Evolutionary conservation across 2,888 invertebrate genomes (phyloP).

Genomic region (Lymantria monacha): DNA sequence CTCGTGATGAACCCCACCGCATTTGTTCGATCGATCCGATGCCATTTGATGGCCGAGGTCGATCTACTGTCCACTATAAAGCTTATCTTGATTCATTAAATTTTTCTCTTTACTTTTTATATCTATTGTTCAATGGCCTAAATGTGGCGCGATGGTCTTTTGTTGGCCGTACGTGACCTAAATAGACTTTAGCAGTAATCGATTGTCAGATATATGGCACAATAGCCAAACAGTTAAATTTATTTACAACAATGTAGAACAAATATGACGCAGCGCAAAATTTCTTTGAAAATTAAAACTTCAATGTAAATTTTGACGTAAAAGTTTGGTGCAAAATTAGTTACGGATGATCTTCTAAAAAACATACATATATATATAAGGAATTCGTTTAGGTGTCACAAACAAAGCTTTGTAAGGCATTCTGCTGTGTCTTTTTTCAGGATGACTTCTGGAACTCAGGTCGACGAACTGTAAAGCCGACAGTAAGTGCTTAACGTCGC

Average conservation of each 20-base stretch:
- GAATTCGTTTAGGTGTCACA: conserved; percentile 32
- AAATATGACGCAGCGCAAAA: conserved; percentile 38
- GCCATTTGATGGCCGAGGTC: conserved; percentile 79
- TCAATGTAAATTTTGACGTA: conserved; percentile 37
- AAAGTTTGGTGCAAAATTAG: conserved; percentile 38
- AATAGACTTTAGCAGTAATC: conserved; percentile 65
- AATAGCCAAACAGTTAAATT: conserved; percentile 49
- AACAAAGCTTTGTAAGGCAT: conserved; percentile 58
- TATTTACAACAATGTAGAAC: conserved; percentile 42
- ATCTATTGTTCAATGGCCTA: conserved; percentile 60
- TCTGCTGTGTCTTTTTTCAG: conserved; percentile 58
- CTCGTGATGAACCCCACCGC: conserved; percentile 59
- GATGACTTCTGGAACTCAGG: conserved; percentile 62
- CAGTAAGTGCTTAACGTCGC: conserved; percentile 76
- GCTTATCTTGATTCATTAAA: conserved; percentile 78
- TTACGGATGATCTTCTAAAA: conserved; percentile 32
- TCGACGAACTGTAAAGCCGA: conserved; percentile 79
- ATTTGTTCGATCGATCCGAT: conserved; percentile 67
- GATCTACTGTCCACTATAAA: conserved; percentile 71
- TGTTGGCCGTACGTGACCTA: conserved; percentile 69
- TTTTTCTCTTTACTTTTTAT: conserved; percentile 55
- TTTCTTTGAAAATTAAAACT: conserved; percentile 26
- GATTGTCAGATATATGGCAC: conserved; percentile 52
- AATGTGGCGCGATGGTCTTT: conserved; percentile 58
- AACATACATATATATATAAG: conserved; percentile 22